Conservation (phyloP, 2,888 invertebrate genomes). For the Andrena flavipes region DNA sequence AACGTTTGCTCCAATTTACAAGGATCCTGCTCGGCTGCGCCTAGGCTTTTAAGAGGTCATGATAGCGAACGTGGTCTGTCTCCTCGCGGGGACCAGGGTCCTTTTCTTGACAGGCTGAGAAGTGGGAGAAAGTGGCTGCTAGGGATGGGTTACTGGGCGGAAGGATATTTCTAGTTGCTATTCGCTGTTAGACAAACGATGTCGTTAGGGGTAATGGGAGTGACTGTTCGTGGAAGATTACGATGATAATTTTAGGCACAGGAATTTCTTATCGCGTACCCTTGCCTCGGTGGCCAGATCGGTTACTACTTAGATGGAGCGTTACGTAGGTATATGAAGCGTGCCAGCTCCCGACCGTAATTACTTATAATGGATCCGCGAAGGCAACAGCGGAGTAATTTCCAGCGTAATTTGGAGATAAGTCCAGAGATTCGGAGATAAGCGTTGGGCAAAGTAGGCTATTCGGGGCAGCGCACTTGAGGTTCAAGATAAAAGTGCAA, state of each 20-base stretch:
- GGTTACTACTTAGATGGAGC: constrained; percentile 41
- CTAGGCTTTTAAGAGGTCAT: neutral
- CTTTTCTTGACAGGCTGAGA: neutral
- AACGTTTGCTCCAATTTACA: constrained; percentile 42
- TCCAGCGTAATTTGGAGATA: constrained; percentile 45
- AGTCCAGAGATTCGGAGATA: constrained; percentile 38
- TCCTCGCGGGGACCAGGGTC: neutral
- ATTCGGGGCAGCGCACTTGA: constrained; percentile 9
- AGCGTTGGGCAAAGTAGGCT: constrained; percentile 55
- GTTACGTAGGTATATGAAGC: constrained; percentile 10
- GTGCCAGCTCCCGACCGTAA: constrained; percentile 8
- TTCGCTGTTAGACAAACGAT: neutral
- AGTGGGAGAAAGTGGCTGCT: neutral
- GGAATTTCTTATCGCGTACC: constrained; percentile 16
- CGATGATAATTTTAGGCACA: neutral
- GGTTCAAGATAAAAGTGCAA: constrained; percentile 39
- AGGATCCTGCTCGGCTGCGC: constrained; percentile 33
- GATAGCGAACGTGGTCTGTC: neutral
- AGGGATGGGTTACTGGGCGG: neutral
- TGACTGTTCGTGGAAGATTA: constrained; percentile 3
- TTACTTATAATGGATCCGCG: constrained; percentile 45
- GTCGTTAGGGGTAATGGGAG: neutral
- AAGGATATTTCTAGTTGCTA: neutral
- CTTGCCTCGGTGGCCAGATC: neutral
- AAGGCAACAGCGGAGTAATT: constrained; percentile 39